phyloP scores from a whole-genome alignment of 2,797 vertebrate genomes.

The Clarias pachynema region DNA sequence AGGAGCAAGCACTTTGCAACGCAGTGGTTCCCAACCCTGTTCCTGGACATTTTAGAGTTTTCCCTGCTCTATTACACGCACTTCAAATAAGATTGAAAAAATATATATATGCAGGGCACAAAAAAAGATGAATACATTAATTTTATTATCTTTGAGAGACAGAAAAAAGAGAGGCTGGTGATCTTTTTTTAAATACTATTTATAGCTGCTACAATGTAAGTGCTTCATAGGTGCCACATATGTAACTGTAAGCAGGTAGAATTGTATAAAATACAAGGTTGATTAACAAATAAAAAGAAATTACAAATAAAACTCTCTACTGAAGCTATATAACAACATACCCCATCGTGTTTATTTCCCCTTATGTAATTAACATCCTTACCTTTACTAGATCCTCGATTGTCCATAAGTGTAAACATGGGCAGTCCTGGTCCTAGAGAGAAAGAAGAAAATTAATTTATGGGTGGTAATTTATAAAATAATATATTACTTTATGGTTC shows the following conservation, averaged over 20 bases:
- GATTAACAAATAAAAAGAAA: background rate
- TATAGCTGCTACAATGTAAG: background rate
- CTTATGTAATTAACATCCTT: slow-evolving; percentile 29
- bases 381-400: slow-evolving; percentile 69
- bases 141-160: background rate
- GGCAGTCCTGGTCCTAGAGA: slow-evolving; percentile 89
- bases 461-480: background rate
- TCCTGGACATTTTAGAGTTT: too few relatives aligned
- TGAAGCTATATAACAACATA: background rate
- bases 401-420: slow-evolving; percentile 77
- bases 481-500: background rate
- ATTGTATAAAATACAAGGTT: background rate
- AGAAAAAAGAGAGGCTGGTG: background rate
- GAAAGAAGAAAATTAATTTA: slow-evolving; percentile 47
- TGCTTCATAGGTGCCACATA: background rate
- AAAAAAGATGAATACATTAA: background rate
- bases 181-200: background rate
- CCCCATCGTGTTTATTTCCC: background rate
- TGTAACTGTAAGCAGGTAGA: background rate
- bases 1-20: background rate
- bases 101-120: too few relatives aligned
- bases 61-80: too few relatives aligned
- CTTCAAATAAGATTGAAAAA: too few relatives aligned
- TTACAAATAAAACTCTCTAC: background rate
- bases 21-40: too few relatives aligned